Percentiles rank a stretch among this genome's conserved stretches.
These are phyloP conservation scores for Cryptus armator DNA, from an alignment of 2,888 invertebrate genomes.

Conservation along the genomic window DNA sequence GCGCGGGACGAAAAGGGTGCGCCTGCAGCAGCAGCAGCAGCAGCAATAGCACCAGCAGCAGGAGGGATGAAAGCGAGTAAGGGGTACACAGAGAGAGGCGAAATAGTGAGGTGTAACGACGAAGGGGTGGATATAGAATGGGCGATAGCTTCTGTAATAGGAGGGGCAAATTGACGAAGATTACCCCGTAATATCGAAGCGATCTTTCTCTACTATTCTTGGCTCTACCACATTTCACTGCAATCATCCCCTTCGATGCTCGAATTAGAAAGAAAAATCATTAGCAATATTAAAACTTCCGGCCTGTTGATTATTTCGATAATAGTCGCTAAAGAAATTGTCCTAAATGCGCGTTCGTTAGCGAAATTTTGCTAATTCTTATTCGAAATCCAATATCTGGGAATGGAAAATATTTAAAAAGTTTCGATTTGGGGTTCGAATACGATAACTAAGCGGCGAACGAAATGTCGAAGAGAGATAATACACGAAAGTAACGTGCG, in stretches of 20 bases:
- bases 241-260: constrained; percentile 21
- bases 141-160: constrained; percentile 35
- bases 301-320: not conserved
- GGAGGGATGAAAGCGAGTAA: constrained; percentile 68
- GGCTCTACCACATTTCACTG: constrained; percentile 12
- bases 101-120: constrained; percentile 63
- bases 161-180: constrained; percentile 67
- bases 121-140: constrained; percentile 41
- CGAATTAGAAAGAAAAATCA: not conserved
- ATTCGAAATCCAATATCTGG: too few relatives aligned
- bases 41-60: constrained; percentile 46
- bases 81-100: constrained; percentile 58
- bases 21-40: constrained; percentile 37
- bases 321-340: not conserved
- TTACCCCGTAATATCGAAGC: constrained; percentile 63
- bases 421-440: too few relatives aligned
- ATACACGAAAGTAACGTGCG: constrained; percentile 26
- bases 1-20: constrained; percentile 66
- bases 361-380: too few relatives aligned
- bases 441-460: too few relatives aligned
- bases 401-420: too few relatives aligned
- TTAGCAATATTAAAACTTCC: not conserved
- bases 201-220: constrained; percentile 42
- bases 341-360: too few relatives aligned
- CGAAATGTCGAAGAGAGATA: too few relatives aligned